Percentiles rank a stretch among this genome's conserved stretches.
Conservation (phyloP, 2,113 vertebrate species). For the Apodemus speciosus region DNA sequence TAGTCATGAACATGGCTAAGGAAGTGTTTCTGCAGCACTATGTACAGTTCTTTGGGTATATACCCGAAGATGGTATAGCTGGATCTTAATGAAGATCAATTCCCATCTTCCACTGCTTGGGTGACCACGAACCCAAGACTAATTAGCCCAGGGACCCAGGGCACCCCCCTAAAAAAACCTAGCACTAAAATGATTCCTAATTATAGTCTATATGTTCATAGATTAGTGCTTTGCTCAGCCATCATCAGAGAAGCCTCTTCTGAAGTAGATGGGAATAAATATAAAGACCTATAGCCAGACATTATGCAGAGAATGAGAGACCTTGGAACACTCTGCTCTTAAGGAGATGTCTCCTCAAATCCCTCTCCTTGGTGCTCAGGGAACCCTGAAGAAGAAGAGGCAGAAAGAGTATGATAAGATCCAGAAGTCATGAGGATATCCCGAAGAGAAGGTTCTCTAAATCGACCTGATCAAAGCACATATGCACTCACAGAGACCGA, state of each 20-base stretch:
- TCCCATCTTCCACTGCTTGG: background rate
- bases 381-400: background rate
- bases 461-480: background rate
- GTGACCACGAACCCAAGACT: background rate
- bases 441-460: background rate
- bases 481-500: background rate
- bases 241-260: background rate
- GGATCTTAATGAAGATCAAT: background rate
- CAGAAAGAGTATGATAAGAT: background rate
- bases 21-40: background rate
- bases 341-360: background rate
- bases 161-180: background rate
- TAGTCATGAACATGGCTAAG: background rate
- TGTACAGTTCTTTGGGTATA: background rate
- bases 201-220: background rate
- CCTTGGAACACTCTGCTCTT: background rate
- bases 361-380: background rate
- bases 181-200: background rate
- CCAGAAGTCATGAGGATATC: background rate
- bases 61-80: background rate
- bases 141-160: background rate
- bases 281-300: background rate
- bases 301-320: background rate
- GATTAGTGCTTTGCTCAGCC: background rate
- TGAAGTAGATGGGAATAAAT: background rate